Base-by-base conservation (phyloP, 1,140 invertebrate genomes). In the Drosophila paulistorum region DNA sequence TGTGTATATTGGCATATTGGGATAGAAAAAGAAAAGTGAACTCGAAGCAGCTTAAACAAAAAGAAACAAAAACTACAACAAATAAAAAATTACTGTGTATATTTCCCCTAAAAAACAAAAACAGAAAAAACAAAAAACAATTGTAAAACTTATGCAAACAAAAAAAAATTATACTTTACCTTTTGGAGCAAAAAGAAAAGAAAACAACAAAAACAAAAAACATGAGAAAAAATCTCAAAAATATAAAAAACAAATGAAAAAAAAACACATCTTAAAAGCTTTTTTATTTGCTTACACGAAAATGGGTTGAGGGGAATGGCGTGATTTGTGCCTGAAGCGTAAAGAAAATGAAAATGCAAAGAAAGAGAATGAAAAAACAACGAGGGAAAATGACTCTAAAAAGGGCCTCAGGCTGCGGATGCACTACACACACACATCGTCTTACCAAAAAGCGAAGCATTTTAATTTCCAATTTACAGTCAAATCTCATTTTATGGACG, bases 201-300 rank as follows among this genome's bases (percentile, higher is more conserved):
- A 30, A 30, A 30, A 30, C 30, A 30, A 30, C 30, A 30, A 60
- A 65, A 54, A 58, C 35, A 68, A 55, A 65, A 65, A 48, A 74
- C 71, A 45, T 17, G 1, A 41, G 9, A 63, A 77, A 70, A 73
- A 74, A 74, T 51, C 45, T 51, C 45, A 51, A 79, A 69, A 51
- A 48, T 54, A 77, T 66, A 77, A 79, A 86, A 86, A 74, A 82
- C 70, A 79, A 82, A 86, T 70, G 69, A 75, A 87, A 79, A 83
- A 48, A 23, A 23, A 23, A 23, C 20, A 23, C 45, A 20, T 57
- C 30, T 60, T 57, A 72, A 86, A 83, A 65, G 79, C 72, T 74
- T 86, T 86, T 77, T 86, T 79, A 87, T 80, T 87, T 81, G 42
- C 54, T n/a, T 63, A 71, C 51, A 20, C 74, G 33, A 64, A 30